These are phyloP conservation scores for Calameuta filiformis DNA, from an alignment of 2,888 invertebrate genomes.

Conservation along the genomic window DNA sequence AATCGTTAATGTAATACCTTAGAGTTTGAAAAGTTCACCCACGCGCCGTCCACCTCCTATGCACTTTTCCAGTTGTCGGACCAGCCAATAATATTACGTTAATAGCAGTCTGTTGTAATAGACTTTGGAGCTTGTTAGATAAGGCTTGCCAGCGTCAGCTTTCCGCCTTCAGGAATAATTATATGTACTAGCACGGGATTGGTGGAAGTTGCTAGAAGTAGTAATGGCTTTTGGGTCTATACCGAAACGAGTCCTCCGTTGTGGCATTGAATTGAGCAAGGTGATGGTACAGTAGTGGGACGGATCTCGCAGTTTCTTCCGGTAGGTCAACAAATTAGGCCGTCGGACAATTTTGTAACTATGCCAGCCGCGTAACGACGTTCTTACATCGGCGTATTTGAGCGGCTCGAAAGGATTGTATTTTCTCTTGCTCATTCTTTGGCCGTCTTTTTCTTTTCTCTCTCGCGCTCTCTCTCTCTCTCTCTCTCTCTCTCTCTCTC, in stretches of 20 bases:
- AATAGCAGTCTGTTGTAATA: not conserved
- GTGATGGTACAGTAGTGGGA: not conserved
- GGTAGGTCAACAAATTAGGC: not conserved
- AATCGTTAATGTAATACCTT: not conserved
- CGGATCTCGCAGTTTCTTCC: not conserved
- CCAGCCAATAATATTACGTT: not conserved
- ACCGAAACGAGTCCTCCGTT: not conserved
- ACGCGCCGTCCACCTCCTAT: not conserved
- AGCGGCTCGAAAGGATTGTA: not conserved
- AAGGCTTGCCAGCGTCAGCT: not conserved
- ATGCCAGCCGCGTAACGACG: not conserved
- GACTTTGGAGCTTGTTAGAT: not conserved
- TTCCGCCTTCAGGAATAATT: not conserved
- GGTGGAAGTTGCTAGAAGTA: not conserved
- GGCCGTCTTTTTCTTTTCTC: not conserved
- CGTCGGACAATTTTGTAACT: not conserved
- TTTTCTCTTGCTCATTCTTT: not conserved
- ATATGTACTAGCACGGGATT: not conserved
- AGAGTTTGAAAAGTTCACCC: not conserved
- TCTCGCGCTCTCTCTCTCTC: too few species aligned
- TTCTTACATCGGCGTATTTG: not conserved
- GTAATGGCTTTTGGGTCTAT: not conserved
- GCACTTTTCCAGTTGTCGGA: not conserved
- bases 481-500: not conserved
- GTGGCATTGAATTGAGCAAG: not conserved